Percentiles rank a stretch among this genome's conserved stretches.
These are phyloP conservation scores for Monopterus albus DNA, from an alignment of 2,113 vertebrate species.

Conservation along the genomic window DNA sequence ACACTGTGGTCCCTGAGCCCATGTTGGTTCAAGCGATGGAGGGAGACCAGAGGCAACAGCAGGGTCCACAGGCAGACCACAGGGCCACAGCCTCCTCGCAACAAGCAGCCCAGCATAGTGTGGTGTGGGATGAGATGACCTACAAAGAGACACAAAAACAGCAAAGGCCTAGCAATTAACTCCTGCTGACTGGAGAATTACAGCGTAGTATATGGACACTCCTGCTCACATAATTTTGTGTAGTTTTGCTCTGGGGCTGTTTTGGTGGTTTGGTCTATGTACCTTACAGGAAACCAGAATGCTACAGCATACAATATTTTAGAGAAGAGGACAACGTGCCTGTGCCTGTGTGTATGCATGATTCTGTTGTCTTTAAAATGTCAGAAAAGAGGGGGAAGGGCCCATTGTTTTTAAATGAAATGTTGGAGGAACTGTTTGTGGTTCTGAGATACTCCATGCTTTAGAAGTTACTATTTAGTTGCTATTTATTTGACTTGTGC, in stretches of 20 bases:
- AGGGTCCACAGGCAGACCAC: constrained; percentile 51
- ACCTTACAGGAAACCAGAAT: neutral
- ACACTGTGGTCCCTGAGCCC: neutral
- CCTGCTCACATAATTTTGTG: neutral
- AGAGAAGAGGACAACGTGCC: neutral
- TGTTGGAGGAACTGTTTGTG: too few relatives aligned
- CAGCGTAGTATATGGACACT: neutral
- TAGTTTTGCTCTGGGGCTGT: neutral
- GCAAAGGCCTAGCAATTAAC: neutral
- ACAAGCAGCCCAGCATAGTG: constrained; percentile 44
- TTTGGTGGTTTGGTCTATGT: neutral
- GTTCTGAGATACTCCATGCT: too few relatives aligned
- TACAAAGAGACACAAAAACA: constrained; percentile 15
- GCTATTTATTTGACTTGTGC: too few relatives aligned
- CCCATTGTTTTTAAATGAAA: too few relatives aligned
- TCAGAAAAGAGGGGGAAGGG: too few relatives aligned
- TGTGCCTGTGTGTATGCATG: too few relatives aligned
- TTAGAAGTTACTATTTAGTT: too few relatives aligned
- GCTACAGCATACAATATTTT: neutral
- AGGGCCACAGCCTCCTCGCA: constrained; percentile 51
- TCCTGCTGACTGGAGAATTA: neutral
- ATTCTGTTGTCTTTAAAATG: too few relatives aligned
- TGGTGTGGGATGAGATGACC: constrained; percentile 7
- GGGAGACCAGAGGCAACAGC: constrained; percentile 53
- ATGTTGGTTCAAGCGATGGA: constrained; percentile 11